Base-by-base conservation (phyloP, 1,140 invertebrate genomes). In the Colletes gigas region DNA sequence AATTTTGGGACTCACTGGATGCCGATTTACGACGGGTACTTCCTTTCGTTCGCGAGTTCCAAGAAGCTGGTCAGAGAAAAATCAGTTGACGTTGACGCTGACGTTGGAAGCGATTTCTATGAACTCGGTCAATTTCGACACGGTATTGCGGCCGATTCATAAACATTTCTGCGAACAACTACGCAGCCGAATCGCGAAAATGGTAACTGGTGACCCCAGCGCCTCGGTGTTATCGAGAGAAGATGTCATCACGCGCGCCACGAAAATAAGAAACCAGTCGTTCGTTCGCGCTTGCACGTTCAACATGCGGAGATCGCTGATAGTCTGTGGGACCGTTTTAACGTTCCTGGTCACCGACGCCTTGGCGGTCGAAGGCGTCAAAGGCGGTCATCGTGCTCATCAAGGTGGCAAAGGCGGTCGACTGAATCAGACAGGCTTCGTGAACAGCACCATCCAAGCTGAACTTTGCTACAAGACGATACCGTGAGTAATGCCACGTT, bases 391-490 rank as follows among this genome's bases (percentile, higher is more conserved):
- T 47, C 81, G 86, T 54, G 8, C 50, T 17, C 81, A 76, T 3
- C 44, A 65, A 63, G 60, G 60, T 63, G 60, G 8, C 30, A 63
- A 63, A 63, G 60, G 60, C 39, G 41, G 57, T 21, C 10, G 81
- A 21, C 10, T 69, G 12, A 67, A 55, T 50, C 77, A 73, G 30
- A 50, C 52, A 0, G 10, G 15, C 8, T 57, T 57, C 12, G 19
- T n/a, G 15, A 86, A 83, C 21, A 74, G 55, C 57, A 76, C 88
- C 1, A 83, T 80, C 12, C 88, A 89, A 75, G 88, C 86, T 78
- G 90, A 90, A 47, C 88, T 90, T 50, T 93, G 92, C 79, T 90
- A 91, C 71, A 93, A 91, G 75, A 89, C 88, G 69, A 84, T 93
- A 62, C 89, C 89, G 92, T 93, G 82, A 92, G 92, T 90, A 81